Evolutionary conservation across 2,888 invertebrate genomes (phyloP).

Genomic region (Urechis unicinctus): DNA sequence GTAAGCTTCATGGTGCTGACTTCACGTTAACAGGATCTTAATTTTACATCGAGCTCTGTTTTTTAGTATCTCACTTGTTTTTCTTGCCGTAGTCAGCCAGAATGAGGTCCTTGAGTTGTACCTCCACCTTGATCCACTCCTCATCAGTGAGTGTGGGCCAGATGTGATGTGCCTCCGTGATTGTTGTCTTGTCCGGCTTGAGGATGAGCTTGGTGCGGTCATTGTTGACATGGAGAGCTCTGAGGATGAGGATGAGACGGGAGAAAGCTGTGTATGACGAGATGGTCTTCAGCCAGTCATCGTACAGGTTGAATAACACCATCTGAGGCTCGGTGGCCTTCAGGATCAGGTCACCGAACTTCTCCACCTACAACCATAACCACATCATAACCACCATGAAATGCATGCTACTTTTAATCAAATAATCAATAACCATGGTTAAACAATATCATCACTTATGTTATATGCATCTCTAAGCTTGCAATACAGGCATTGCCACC

Average conservation of each 20-base stretch:
- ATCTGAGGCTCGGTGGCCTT: constrained; percentile 99
- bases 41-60: no score
- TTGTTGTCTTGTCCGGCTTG: constrained; percentile 97
- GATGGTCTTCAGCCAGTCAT: constrained; percentile 99
- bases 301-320: constrained; percentile 98
- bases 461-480: no score
- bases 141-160: constrained; percentile 97
- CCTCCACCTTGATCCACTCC: constrained; percentile 98
- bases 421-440: no score
- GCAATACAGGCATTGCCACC: no score
- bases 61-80: constrained; percentile 87
- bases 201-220: constrained; percentile 96
- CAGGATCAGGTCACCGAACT: constrained; percentile 96
- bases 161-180: constrained; percentile 98
- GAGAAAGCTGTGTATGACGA: constrained; percentile 99
- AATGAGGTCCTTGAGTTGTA: constrained; percentile 95
- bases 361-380: constrained; percentile 66
- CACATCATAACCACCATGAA: no score
- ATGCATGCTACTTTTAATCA: not conserved
- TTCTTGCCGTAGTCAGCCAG: constrained; percentile 99
- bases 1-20: no score
- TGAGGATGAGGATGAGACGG: constrained; percentile 87
- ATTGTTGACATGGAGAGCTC: constrained; percentile 97
- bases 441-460: no score
- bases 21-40: no score